Base-by-base conservation (phyloP, 2,113 vertebrate species). In the Catagonus wagneri region DNA sequence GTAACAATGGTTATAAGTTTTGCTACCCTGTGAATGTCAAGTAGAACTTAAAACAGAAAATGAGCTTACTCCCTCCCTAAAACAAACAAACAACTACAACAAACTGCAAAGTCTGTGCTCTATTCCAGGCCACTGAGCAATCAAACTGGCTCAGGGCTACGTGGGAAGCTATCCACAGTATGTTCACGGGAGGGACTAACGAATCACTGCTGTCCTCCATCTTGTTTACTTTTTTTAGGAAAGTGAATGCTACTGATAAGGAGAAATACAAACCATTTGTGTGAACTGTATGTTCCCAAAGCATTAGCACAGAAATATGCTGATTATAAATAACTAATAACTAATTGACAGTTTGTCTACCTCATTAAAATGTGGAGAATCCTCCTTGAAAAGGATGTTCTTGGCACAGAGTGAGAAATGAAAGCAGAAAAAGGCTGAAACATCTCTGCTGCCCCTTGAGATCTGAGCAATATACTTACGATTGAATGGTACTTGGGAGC, bases 41-140 rank as follows among this genome's bases (percentile, higher is more conserved):
- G 74, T 52, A 83, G 60, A 71, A 16, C 22, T 74, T 95, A 80
- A 90, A 71, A 54, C 39, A 72, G 89, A 93, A 65, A 44, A 56
- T 20, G 52, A 61, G 71, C 5, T 0, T 6, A 34, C 50, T 6
- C 2, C 8, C 22, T 72, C 32, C 29, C 58, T 44, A 22, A 72
- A 89, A 60, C 58, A 93, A 32, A 17, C 34, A 65, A 92, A 25
- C 10, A 54, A 29, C 7, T 44, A 23, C 69, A 69, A n/a, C 9
- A 79, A 76, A 54, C 52, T 27, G 16, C 29, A 52, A 68, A 89
- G 14, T 17, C 7, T 13, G 4, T 27, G 54, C 50, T 56, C 20
- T 50, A 2, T 52, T 27, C 54, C 8, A 1, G 22, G 36, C 52
- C 22, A 68, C 7, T 13, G 56, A 83, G 25, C 9, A 72, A 84